These are phyloP conservation scores for Xenus cinereus DNA, from an alignment of 2,113 vertebrate genomes.

Conservation along the genomic window DNA sequence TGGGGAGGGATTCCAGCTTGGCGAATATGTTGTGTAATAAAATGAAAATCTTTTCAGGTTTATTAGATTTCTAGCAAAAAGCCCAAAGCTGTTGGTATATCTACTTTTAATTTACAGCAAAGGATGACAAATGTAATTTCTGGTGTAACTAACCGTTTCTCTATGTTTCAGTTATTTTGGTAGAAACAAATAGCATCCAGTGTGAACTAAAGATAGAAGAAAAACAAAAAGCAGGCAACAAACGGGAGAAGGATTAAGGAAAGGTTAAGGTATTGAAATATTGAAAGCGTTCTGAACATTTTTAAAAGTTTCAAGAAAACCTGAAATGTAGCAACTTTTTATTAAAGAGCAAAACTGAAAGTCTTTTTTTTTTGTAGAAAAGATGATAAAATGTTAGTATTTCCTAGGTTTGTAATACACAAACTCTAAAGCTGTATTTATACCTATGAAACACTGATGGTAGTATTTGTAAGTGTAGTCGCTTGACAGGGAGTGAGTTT, in stretches of 20 bases:
- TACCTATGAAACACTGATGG: no score
- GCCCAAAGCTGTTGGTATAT: not conserved
- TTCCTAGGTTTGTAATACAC: not conserved
- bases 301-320: not conserved
- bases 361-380: not conserved
- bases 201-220: not conserved
- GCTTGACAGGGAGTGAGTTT: not conserved
- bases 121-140: not conserved
- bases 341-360: not conserved
- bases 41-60: not conserved
- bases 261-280: not conserved
- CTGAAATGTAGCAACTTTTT: not conserved
- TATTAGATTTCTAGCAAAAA: not conserved
- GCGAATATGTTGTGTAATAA: not conserved
- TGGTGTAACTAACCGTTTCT: not conserved
- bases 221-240: not conserved
- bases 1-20: not conserved
- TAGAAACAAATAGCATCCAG: not conserved
- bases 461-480: not conserved
- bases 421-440: not conserved
- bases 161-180: not conserved
- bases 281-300: not conserved
- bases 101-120: not conserved
- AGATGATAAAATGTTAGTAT: not conserved
- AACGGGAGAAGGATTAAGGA: not conserved